Evolutionary conservation across 2,888 invertebrate genomes (phyloP), one percentile per base, ranked within the genome.

Genomic region (Heteropelma amictum): DNA sequence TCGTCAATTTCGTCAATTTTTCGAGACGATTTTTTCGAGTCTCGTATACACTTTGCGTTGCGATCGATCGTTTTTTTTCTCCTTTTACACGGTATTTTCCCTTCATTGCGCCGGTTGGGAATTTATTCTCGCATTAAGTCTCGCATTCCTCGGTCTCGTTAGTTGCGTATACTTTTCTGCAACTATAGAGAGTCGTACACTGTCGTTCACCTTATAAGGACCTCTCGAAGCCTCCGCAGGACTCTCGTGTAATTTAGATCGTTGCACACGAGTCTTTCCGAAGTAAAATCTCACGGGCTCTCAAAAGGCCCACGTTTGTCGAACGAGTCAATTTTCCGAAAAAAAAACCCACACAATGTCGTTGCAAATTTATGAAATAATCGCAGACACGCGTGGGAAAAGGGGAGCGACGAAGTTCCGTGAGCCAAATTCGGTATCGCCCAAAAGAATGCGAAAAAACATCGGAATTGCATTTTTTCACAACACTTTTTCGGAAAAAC

Each of bases 151-250:
- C 82, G 83, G 81, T 83, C 85, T 84, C 84, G 81, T 85, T 87
- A 84, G 35, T 81, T 84, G 87, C 84, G 23, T 63, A 49, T 33
- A 35, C 23, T 26, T 47, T 14, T 42, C 12, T 79, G 80, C 80
- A 83, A 80, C 83, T 82, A 80, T 83, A 84, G 82, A 84, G 74
- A 84, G 83, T 77, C 81, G 81, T 84, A 81, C 82, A 30, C 82
- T 38, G 80, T 81, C 76, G 79, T 77, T 78, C 81, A 77, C 87
- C 87, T 82, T 86, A 86, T 86, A 86, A 84, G 86, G 86, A 83
- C 56, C 58, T 67, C 61, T 47, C 47, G 35, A 35, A 49, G 35
- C 49, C 47, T 33, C 35, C 63, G 23, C 14, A 35, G 30, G 26
- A 14, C 33, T 63, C 14, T 35, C 33, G 3, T 19, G 19, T 23